Percentiles rank a stretch among this genome's conserved stretches.
Evolutionary conservation across 2,113 vertebrate species (phyloP).

Genomic region (Callionymus lyra): DNA sequence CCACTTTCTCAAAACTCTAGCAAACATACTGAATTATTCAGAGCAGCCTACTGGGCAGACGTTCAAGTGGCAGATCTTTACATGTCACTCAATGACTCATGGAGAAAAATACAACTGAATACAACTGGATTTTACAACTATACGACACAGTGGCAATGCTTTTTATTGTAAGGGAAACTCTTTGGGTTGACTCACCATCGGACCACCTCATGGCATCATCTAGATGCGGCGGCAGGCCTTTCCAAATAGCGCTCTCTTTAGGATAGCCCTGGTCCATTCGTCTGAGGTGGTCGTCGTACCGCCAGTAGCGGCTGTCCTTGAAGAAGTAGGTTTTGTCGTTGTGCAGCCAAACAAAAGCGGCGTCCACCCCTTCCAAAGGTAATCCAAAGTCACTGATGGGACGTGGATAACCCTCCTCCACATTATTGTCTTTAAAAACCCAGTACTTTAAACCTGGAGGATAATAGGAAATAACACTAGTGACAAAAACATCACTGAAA

Average conservation of each 20-base stretch:
- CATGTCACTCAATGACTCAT: no score
- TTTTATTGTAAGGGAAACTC: neutral
- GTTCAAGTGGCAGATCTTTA: no score
- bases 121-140: neutral
- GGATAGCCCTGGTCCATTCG: constrained; percentile 88
- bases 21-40: no score
- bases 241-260: constrained; percentile 78
- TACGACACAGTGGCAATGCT: neutral
- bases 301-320: constrained; percentile 86
- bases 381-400: constrained; percentile 86
- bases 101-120: neutral
- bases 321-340: constrained; percentile 84
- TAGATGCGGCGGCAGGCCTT: constrained; percentile 78
- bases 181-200: constrained; percentile 71
- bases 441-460: constrained; percentile 84
- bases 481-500: neutral
- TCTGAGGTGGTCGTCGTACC: constrained; percentile 78
- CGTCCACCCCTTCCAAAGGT: constrained; percentile 78
- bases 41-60: no score
- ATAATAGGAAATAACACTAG: constrained; percentile 15
- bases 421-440: constrained; percentile 91
- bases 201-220: constrained; percentile 94
- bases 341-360: constrained; percentile 86
- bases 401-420: constrained; percentile 90
- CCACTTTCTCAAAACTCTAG: no score